Conservation (phyloP, 2,113 vertebrate species). For the Papio anubis region DNA sequence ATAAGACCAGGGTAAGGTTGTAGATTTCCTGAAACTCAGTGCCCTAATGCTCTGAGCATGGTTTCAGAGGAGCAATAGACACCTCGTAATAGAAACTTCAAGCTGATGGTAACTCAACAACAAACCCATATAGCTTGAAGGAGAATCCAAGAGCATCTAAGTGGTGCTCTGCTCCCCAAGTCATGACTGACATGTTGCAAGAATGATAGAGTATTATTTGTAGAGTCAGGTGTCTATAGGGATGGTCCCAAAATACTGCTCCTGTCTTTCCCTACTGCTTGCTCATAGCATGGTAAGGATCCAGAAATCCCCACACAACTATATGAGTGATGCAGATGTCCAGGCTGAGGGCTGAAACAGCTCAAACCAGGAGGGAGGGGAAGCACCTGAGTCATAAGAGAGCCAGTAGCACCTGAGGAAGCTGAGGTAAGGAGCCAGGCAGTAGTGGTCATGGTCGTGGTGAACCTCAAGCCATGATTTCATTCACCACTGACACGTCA, state of each 20-base stretch:
- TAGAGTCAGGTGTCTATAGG: neutral
- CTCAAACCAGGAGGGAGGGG: neutral
- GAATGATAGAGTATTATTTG: neutral
- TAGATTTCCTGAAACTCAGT: neutral
- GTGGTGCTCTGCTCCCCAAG: fast-evolving
- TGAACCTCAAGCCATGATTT: neutral
- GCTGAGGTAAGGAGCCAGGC: neutral
- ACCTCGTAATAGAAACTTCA: neutral
- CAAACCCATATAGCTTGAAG: neutral
- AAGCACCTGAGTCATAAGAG: neutral
- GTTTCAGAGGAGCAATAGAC: neutral
- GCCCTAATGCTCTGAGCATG: neutral
- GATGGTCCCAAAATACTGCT: neutral
- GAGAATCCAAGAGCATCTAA: neutral
- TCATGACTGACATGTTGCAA: fast-evolving
- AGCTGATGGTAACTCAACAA: neutral
- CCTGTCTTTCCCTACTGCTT: neutral
- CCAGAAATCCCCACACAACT: neutral
- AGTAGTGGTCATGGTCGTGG: fast-evolving
- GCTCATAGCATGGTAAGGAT: neutral
- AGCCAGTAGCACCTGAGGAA: neutral
- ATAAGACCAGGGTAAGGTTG: neutral
- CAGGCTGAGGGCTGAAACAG: neutral
- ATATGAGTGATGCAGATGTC: neutral
- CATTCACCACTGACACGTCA: neutral